A percentile compares a stretch with the other conserved stretches of the same genome.
These are phyloP conservation scores for Ophioninae sp. DNA, from an alignment of 2,888 invertebrate species.

Conservation along the genomic window DNA sequence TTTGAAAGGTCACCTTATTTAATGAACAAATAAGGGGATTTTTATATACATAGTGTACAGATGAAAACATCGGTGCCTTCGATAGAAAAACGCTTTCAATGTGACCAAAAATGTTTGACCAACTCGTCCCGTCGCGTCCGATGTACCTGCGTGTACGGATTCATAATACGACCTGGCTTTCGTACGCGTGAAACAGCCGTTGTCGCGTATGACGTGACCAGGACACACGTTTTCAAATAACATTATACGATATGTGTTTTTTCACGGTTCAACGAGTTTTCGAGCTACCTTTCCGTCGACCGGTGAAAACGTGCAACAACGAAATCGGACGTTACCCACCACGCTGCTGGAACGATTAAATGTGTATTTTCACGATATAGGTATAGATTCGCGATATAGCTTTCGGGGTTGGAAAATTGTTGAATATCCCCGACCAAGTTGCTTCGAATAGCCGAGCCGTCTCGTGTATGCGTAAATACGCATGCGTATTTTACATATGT, in stretches of 20 bases:
- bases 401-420: conserved; percentile 50
- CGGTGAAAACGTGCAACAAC: conserved; percentile 36
- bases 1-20: too few relatives aligned
- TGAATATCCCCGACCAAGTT: conserved; percentile 47
- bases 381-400: background rate
- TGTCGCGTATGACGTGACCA: conserved; percentile 60
- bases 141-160: background rate
- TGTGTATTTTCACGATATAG: conserved; percentile 20
- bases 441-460: conserved; percentile 17
- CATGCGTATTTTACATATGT: background rate
- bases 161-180: conserved; percentile 20
- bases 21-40: conserved; percentile 15
- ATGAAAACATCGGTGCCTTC: conserved; percentile 46
- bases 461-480: conserved; percentile 23
- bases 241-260: conserved; percentile 64
- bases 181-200: conserved; percentile 42
- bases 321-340: conserved; percentile 19
- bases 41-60: conserved; percentile 17
- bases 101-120: conserved; percentile 49
- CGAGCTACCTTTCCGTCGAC: conserved; percentile 30
- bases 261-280: conserved; percentile 58
- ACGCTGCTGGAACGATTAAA: conserved; percentile 17
- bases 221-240: conserved; percentile 63
- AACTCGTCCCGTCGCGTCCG: background rate
- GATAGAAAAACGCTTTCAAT: conserved; percentile 30